Percentiles rank a stretch among this genome's conserved stretches.
Evolutionary conservation across 2,888 invertebrate genomes (phyloP).

Genomic region (Odiellus spinosus): DNA sequence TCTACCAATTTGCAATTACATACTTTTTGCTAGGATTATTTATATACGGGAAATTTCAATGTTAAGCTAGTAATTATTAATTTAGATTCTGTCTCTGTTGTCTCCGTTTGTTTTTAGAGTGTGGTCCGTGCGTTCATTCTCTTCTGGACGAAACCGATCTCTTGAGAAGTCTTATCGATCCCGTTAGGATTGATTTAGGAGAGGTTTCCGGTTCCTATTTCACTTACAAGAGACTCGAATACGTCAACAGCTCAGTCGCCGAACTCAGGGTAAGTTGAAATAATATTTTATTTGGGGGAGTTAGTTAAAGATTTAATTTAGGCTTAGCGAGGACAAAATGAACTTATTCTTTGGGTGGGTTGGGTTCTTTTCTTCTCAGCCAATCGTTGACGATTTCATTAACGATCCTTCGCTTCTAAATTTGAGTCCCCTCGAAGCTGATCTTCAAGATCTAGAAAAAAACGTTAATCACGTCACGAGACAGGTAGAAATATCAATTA

Average conservation of each 20-base stretch:
- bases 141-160: slow-evolving; percentile 71
- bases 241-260: slow-evolving; percentile 56
- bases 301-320: slow-evolving; percentile 5
- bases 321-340: not conserved
- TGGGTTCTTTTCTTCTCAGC: too few species aligned
- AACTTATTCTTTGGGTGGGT: too few species aligned
- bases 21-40: too few species aligned
- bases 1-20: not conserved
- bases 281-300: slow-evolving; percentile 12
- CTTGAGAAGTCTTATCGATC: slow-evolving; percentile 48
- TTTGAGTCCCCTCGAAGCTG: slow-evolving; percentile 42
- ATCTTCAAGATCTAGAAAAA: slow-evolving; percentile 28
- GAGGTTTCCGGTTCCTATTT: slow-evolving; percentile 70
- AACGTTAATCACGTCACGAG: slow-evolving; percentile 8
- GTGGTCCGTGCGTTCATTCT: slow-evolving; percentile 81
- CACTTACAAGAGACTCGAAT: slow-evolving; percentile 64
- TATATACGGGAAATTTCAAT: not conserved
- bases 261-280: slow-evolving; percentile 36
- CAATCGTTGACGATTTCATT: slow-evolving; percentile 22
- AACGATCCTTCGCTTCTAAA: slow-evolving; percentile 51
- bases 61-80: too few species aligned
- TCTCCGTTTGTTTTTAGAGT: slow-evolving; percentile 38
- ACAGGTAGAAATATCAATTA: slow-evolving; percentile 4
- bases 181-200: slow-evolving; percentile 56
- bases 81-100: too few species aligned